Conservation (phyloP, 2,888 invertebrate genomes). For the Pterostichus niger region DNA sequence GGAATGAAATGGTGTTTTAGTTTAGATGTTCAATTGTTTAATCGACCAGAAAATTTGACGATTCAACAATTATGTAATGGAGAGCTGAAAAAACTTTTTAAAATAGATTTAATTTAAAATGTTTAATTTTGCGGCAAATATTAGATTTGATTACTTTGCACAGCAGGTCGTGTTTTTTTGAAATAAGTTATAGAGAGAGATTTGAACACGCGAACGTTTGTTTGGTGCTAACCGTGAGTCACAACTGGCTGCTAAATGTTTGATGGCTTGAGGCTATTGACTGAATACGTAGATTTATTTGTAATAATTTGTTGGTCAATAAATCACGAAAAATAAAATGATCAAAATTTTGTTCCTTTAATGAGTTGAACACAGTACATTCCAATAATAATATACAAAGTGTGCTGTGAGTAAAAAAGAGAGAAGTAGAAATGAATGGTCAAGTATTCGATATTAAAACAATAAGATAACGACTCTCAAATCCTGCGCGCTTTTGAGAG, state of each 20-base stretch:
- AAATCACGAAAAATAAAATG: neutral
- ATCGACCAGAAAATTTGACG: slow-evolving; percentile 10
- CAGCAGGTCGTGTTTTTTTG: no score
- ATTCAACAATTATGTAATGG: neutral
- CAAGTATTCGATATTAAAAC: slow-evolving; percentile 35
- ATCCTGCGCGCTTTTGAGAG: slow-evolving; percentile 41
- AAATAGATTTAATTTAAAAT: no score
- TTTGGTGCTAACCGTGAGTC: no score
- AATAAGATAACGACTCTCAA: slow-evolving; percentile 35
- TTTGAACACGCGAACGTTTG: no score
- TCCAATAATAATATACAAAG: slow-evolving; percentile 40
- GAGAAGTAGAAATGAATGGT: neutral
- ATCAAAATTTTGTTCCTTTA: slow-evolving; percentile 35
- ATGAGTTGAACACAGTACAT: slow-evolving; percentile 20
- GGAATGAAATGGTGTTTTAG: slow-evolving; percentile 11
- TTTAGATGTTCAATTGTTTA: slow-evolving; percentile 20
- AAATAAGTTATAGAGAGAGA: no score
- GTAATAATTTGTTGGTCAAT: no score
- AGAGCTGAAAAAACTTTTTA: no score
- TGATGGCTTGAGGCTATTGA: no score
- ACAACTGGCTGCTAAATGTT: no score
- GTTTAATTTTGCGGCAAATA: no score
- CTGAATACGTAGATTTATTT: no score
- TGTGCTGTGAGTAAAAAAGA: slow-evolving; percentile 14
- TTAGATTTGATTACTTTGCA: no score